phyloP scores from a whole-genome alignment of 2,113 vertebrate species.

The Chloropsis hardwickii region DNA sequence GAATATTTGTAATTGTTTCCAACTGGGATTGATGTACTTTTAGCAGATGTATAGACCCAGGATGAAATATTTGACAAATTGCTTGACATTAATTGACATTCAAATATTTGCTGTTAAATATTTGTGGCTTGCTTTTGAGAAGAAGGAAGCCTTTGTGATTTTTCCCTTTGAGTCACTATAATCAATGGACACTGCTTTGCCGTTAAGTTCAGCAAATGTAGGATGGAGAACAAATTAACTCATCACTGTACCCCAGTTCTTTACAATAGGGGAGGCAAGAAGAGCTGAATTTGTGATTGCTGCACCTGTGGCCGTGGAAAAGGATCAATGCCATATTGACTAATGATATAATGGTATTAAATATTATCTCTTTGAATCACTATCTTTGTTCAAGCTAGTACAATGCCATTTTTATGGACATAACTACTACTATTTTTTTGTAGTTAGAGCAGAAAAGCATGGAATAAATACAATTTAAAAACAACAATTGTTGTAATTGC shows the following conservation, averaged over 20 bases:
- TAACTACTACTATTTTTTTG: not conserved
- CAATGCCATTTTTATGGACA: not conserved
- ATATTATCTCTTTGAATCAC: not conserved
- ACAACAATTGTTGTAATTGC: not conserved
- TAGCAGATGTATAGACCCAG: not conserved
- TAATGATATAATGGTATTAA: not conserved
- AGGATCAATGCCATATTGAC: not conserved
- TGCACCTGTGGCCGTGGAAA: not conserved
- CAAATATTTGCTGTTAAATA: not conserved
- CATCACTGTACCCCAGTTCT: not conserved
- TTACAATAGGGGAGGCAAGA: not conserved
- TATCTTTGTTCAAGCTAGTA: not conserved
- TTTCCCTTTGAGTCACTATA: not conserved
- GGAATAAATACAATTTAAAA: not conserved
- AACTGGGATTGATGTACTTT: not conserved
- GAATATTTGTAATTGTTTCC: not conserved
- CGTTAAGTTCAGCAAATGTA: not conserved
- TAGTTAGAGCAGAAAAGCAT: not conserved
- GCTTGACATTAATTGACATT: not conserved
- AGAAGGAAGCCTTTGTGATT: not conserved
- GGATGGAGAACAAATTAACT: not conserved
- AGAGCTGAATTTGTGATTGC: not conserved
- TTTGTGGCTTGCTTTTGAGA: not conserved
- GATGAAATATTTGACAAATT: slow-evolving; percentile 8
- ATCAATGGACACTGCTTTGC: not conserved